phyloP scores from a whole-genome alignment of 35 echinoderm and acorn worm genomes.

The Stichopus chloronotus region DNA sequence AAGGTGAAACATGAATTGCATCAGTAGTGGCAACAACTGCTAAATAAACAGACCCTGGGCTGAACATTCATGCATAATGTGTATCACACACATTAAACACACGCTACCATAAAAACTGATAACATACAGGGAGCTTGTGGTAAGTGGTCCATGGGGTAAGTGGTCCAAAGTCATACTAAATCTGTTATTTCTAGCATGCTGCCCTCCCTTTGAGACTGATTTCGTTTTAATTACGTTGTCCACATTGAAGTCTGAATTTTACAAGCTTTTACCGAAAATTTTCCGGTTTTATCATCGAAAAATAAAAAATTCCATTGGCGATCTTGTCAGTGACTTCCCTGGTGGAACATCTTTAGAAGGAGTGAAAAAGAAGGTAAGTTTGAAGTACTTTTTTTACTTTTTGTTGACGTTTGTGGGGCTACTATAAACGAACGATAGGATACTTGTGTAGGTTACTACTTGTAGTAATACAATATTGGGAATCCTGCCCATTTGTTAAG shows the following conservation, averaged over 20 bases:
- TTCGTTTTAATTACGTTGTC: neutral
- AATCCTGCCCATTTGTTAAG: neutral
- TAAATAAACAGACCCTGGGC: too few relatives aligned
- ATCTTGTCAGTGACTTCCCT: neutral
- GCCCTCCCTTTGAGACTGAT: neutral
- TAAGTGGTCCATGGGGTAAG: conserved; percentile 44
- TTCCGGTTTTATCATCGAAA: neutral
- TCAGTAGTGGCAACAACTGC: too few relatives aligned
- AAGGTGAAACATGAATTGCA: too few relatives aligned
- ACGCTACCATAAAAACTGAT: too few relatives aligned
- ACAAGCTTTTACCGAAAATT: neutral
- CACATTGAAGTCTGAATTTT: neutral
- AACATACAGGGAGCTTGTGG: conserved; percentile 1
- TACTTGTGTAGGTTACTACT: neutral
- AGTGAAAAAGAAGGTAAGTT: neutral
- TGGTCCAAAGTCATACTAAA: conserved; percentile 7
- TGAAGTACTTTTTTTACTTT: too few relatives aligned
- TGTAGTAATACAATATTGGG: neutral
- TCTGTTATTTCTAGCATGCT: conserved; percentile 5
- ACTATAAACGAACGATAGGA: neutral
- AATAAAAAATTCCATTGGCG: neutral
- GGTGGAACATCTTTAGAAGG: neutral
- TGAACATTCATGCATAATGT: too few relatives aligned
- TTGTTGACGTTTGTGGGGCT: neutral
- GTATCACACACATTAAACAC: too few relatives aligned